Evolutionary conservation across 2,888 invertebrate species (phyloP), one percentile per base, ranked within the genome.

Genomic region (Abscondita cerata): DNA sequence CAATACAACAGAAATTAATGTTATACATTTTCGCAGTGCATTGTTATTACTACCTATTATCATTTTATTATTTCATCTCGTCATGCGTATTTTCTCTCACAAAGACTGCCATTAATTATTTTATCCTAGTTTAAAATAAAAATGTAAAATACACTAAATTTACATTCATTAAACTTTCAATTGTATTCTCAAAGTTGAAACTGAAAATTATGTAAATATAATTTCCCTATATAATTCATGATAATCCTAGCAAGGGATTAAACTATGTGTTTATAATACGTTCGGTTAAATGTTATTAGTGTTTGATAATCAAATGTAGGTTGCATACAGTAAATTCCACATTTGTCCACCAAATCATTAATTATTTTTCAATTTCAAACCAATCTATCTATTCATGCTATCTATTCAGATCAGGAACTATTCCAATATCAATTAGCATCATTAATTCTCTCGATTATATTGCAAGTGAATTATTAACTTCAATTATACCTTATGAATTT

Each of bases 1-100:
- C 59, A 53, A 59, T 48, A 40, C 52, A 38, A 36, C 38, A 18
- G 44, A 59, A 59, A 59, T 59, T 53, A 59, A 53, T 53, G 41
- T 52, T 31, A 53, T 59, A 53, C 59, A 53, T 59, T 53, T 53
- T 59, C 53, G 25, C 48, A 13, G 33, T 44, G 46, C 46, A 52
- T 59, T 53, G 41, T 53, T 53, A 48, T 58, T 52, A 25, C 40
- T 13, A 36, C 33, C 25, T 53, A 48, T 48, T 59, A 36, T 47
- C 31, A 52, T 57, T 51, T 47, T 41, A 44, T 57, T 57, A 57
- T 57, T 57, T 51, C 16, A 41, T 57, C 25, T 51, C 51, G 20
- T 57, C 57, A 44, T 34, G 44, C 38, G 48, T 55, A 38, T 55
- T 55, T 48, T 55, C 47, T 38, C 15, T 18, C 6, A 18, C 51